Percentiles rank a stretch among this genome's conserved stretches.
phyloP scores from a whole-genome alignment of 2,888 invertebrate species.

The Troglohyphantes excavatus region DNA sequence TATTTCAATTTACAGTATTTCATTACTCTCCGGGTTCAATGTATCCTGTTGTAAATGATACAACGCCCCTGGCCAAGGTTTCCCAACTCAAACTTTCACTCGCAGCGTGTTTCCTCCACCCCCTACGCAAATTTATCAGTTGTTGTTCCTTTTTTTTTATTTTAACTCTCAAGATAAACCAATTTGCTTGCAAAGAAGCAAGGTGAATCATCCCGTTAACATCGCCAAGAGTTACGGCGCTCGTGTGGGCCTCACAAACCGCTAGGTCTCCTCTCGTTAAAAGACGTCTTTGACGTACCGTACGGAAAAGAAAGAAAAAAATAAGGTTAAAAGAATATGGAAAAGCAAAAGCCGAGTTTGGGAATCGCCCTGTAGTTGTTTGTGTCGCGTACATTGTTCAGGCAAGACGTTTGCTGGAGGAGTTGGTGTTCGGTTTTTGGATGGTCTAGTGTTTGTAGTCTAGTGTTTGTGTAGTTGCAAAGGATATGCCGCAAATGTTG shows the following conservation, averaged over 20 bases:
- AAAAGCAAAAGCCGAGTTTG: constrained; percentile 51
- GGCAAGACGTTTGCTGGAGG: neutral
- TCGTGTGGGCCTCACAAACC: constrained; percentile 52
- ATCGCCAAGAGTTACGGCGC: constrained; percentile 56
- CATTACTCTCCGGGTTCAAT: neutral
- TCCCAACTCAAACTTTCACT: constrained; percentile 1
- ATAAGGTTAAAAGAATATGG: constrained; percentile 12
- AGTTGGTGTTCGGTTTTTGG: neutral
- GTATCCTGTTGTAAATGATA: neutral
- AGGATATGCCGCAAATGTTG: constrained; percentile 58
- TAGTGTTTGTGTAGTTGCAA: neutral
- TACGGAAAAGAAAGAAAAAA: constrained; percentile 38
- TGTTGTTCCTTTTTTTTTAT: neutral
- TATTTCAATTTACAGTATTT: too few species aligned
- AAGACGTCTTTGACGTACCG: constrained; percentile 56
- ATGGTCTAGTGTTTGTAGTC: constrained; percentile 1
- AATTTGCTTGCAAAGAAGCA: constrained; percentile 30
- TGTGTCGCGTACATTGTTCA: constrained; percentile 42
- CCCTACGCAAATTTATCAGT: constrained; percentile 26
- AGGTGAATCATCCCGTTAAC: constrained; percentile 64
- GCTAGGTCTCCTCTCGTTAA: constrained; percentile 61
- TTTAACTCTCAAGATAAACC: constrained; percentile 20
- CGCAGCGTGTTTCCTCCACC: neutral
- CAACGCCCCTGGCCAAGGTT: constrained; percentile 2
- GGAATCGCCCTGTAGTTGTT: constrained; percentile 74